These are phyloP conservation scores for Trichoplusia ni DNA, from an alignment of 1,140 invertebrate species.

Conservation along the genomic window DNA sequence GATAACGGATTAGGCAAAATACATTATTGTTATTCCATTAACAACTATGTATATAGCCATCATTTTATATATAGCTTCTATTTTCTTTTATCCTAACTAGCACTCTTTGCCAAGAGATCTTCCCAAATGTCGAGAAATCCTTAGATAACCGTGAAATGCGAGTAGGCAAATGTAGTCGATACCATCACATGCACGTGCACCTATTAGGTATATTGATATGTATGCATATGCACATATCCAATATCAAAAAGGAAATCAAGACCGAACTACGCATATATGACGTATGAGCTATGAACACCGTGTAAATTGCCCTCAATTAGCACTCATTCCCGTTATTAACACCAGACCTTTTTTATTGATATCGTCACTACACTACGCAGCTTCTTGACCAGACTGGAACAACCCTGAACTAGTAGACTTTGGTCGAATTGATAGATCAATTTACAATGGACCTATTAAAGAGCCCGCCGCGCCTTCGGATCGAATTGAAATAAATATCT, in stretches of 20 bases:
- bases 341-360: constrained; percentile 27
- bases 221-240: too few species aligned
- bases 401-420: neutral
- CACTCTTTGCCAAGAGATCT: too few species aligned
- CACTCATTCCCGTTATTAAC: constrained; percentile 32
- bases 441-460: neutral
- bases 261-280: neutral
- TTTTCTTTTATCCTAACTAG: too few species aligned
- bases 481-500: constrained; percentile 3
- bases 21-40: too few species aligned
- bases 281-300: neutral
- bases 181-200: too few species aligned
- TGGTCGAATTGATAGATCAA: neutral
- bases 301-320: constrained; percentile 43
- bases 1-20: too few species aligned
- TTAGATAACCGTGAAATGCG: too few species aligned
- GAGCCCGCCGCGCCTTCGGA: neutral
- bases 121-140: too few species aligned
- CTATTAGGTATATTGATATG: too few species aligned
- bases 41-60: too few species aligned
- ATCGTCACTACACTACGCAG: constrained; percentile 10
- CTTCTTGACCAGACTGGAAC: neutral
- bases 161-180: too few species aligned
- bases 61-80: too few species aligned
- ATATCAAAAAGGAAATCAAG: neutral